A percentile compares a stretch with the other conserved stretches of the same genome.
Evolutionary conservation across 2,888 invertebrate species (phyloP).

Genomic region (Lycaena phlaeas): DNA sequence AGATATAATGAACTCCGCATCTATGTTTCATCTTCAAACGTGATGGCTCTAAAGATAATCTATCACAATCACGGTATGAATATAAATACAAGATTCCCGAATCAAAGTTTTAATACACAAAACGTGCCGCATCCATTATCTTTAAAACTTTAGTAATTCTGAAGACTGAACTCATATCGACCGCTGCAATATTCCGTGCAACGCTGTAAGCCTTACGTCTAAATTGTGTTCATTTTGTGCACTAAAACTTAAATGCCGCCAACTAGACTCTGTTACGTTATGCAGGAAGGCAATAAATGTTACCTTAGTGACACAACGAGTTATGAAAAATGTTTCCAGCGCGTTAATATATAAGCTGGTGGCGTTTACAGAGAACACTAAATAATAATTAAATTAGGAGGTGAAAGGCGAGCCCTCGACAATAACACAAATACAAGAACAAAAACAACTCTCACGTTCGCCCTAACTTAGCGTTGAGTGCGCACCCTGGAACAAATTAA

Average conservation of each 20-base stretch:
- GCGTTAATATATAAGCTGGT: neutral
- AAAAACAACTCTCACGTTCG: slow-evolving; percentile 24
- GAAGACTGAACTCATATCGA: slow-evolving; percentile 24
- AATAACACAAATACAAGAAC: slow-evolving; percentile 18
- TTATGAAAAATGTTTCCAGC: slow-evolving; percentile 1
- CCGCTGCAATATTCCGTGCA: slow-evolving; percentile 31
- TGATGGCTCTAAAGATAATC: slow-evolving; percentile 7
- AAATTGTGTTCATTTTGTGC: slow-evolving; percentile 32
- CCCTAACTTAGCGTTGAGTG: slow-evolving; percentile 34
- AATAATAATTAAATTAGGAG: slow-evolving; percentile 31
- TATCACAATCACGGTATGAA: slow-evolving; percentile 13
- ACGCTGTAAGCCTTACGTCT: slow-evolving; percentile 22
- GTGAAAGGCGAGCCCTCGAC: slow-evolving; percentile 13
- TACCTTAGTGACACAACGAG: neutral
- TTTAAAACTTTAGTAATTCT: slow-evolving; percentile 16
- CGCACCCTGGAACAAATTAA: slow-evolving; percentile 37
- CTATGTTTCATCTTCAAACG: neutral
- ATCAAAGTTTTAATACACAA: slow-evolving; percentile 22
- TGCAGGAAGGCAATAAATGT: slow-evolving; percentile 9
- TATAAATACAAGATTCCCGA: slow-evolving; percentile 13
- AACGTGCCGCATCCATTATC: slow-evolving; percentile 24
- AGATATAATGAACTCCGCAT: neutral
- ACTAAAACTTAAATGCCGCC: slow-evolving; percentile 26
- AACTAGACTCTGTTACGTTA: slow-evolving; percentile 21
- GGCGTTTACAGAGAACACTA: slow-evolving; percentile 15